A percentile compares a stretch with the other conserved stretches of the same genome.
These are phyloP conservation scores for Aphidius colemani DNA, from an alignment of 2,888 invertebrate genomes.

Conservation along the genomic window DNA sequence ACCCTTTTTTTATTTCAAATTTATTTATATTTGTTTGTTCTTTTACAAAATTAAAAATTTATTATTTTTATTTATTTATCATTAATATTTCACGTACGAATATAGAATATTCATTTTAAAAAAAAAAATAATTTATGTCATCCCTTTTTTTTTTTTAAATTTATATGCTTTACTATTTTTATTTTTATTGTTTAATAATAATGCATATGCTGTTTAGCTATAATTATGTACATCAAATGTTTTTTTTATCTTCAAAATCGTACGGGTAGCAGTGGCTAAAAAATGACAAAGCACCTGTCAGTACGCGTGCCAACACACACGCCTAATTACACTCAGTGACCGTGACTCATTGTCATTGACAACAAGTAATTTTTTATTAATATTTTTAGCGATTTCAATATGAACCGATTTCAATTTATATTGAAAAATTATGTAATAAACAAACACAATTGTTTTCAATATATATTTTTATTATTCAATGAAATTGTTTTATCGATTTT, in stretches of 20 bases:
- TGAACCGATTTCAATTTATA: no score
- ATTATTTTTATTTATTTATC: background rate
- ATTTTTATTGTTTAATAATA: background rate
- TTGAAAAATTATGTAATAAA: no score
- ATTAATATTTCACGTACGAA: background rate
- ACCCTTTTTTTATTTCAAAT: background rate
- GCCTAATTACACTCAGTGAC: constrained; percentile 52
- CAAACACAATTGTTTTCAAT: constrained; percentile 24
- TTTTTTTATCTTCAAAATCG: constrained; percentile 55
- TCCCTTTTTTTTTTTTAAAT: no score
- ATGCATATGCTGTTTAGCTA: constrained; percentile 30
- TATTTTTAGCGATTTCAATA: no score
- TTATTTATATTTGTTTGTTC: constrained; percentile 1
- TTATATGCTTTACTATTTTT: background rate
- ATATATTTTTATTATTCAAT: constrained; percentile 23
- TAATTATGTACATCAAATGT: constrained; percentile 43
- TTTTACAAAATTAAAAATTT: background rate
- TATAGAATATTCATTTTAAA: background rate
- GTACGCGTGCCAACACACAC: constrained; percentile 48
- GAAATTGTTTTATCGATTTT: background rate
- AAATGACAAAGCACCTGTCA: constrained; percentile 24
- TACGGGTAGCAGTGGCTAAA: constrained; percentile 51
- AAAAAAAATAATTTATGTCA: background rate
- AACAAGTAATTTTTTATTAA: no score
- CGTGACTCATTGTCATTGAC: constrained; percentile 20